Evolutionary conservation across 2,888 invertebrate genomes (phyloP).

Genomic region (Philhelius pedissequus): DNA sequence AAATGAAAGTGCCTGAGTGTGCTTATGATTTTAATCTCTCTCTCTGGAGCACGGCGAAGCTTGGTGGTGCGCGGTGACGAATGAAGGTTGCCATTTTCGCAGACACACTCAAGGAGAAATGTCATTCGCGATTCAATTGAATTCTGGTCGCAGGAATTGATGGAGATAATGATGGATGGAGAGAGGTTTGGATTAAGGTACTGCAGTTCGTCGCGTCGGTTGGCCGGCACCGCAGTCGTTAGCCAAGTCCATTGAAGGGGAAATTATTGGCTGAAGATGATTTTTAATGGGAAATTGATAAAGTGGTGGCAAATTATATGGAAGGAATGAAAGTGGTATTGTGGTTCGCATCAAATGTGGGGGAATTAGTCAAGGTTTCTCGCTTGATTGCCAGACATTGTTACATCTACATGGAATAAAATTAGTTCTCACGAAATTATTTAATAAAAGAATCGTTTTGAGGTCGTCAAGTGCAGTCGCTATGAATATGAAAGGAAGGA

Average conservation of each 20-base stretch:
- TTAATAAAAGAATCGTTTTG: background rate
- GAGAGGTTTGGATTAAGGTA: background rate
- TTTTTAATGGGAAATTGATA: conserved; percentile 57
- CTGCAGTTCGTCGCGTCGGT: background rate
- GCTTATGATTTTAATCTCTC: conserved; percentile 16
- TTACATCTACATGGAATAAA: conserved; percentile 12
- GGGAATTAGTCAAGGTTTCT: conserved; percentile 54
- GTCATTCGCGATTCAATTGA: conserved; percentile 38
- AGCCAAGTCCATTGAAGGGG: background rate
- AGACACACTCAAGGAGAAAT: background rate
- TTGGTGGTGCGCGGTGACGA: too few relatives aligned
- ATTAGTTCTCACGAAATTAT: conserved; percentile 12
- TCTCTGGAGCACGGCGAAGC: too few relatives aligned
- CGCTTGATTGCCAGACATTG: conserved; percentile 38
- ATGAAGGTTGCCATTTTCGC: background rate
- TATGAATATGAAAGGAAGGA: background rate
- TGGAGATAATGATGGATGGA: conserved; percentile 16
- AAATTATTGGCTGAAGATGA: conserved; percentile 44
- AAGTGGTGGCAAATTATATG: conserved; percentile 38
- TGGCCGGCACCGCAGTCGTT: too few relatives aligned
- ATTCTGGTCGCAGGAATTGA: conserved; percentile 10
- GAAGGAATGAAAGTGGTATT: conserved; percentile 47
- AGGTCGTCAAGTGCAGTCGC: conserved; percentile 4
- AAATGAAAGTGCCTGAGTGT: conserved; percentile 42
- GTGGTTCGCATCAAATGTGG: conserved; percentile 7